These are phyloP conservation scores for Monoplex corrugatus DNA, from an alignment of 2,888 invertebrate species.

Conservation along the genomic window DNA sequence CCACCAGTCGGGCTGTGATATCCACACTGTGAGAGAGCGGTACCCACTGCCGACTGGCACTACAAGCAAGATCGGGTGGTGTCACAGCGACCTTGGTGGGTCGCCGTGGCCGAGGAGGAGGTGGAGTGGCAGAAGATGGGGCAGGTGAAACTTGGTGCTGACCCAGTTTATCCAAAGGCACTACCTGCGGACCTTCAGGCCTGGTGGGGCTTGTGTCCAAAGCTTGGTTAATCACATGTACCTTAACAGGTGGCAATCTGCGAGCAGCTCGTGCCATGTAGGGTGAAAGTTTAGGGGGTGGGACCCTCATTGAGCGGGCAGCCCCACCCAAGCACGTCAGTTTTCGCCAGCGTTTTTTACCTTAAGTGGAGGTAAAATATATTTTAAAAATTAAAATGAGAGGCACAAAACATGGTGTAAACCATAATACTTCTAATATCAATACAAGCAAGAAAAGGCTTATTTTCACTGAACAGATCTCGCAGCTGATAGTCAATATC, in stretches of 20 bases:
- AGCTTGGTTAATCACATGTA: slow-evolving; percentile 70
- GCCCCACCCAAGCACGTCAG: slow-evolving; percentile 38
- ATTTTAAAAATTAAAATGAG: neutral
- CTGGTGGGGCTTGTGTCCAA: slow-evolving; percentile 8
- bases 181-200: slow-evolving; percentile 30
- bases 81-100: slow-evolving; percentile 33
- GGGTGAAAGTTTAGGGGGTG: slow-evolving; percentile 65
- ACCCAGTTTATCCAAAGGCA: neutral
- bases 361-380: slow-evolving; percentile 46
- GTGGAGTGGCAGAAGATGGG: slow-evolving; percentile 24
- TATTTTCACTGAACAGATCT: too few relatives aligned
- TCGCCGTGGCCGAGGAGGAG: slow-evolving; percentile 14
- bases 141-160: neutral
- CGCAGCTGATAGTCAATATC: too few relatives aligned
- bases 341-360: slow-evolving; percentile 50
- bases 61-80: slow-evolving; percentile 35
- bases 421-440: too few relatives aligned
- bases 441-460: too few relatives aligned
- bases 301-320: slow-evolving; percentile 65
- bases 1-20: slow-evolving; percentile 34
- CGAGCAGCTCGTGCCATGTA: slow-evolving; percentile 68
- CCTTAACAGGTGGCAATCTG: slow-evolving; percentile 73
- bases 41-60: slow-evolving; percentile 40
- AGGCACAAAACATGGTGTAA: neutral
- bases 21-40: slow-evolving; percentile 39